These are phyloP conservation scores for Misgurnus anguillicaudatus DNA, from an alignment of 2,113 vertebrate species.

Conservation along the genomic window DNA sequence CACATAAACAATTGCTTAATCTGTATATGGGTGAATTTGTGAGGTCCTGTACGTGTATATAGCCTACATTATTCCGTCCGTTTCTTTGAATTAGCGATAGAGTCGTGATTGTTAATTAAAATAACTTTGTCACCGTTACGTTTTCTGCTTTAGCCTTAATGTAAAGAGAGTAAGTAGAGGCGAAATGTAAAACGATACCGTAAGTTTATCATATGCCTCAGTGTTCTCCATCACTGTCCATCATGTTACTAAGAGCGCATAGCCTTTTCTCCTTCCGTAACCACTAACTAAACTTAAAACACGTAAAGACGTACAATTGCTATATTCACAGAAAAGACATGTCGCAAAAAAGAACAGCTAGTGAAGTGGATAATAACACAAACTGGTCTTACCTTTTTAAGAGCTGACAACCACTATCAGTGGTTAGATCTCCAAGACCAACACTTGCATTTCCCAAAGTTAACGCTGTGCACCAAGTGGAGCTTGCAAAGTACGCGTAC, in stretches of 20 bases:
- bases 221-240: constrained; percentile 32
- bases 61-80: too few relatives aligned
- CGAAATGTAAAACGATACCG: constrained; percentile 15
- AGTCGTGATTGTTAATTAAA: constrained; percentile 34
- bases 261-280: constrained; percentile 43
- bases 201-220: constrained; percentile 49
- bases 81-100: constrained; percentile 39
- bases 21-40: not conserved
- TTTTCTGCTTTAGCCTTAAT: not conserved
- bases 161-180: not conserved
- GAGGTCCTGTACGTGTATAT: not conserved
- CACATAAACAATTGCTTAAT: not conserved
- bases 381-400: constrained; percentile 86
- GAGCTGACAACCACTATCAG: constrained; percentile 88
- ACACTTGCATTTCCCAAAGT: constrained; percentile 98
- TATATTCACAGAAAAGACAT: constrained; percentile 27
- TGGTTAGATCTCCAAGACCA: constrained; percentile 92
- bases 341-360: constrained; percentile 43
- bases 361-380: constrained; percentile 63
- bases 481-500: constrained; percentile 78
- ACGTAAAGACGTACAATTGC: constrained; percentile 18
- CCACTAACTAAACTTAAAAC: constrained; percentile 49
- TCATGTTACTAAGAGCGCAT: constrained; percentile 38
- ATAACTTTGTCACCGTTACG: constrained; percentile 42
- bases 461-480: constrained; percentile 86